Evolutionary conservation across 1,140 invertebrate genomes (phyloP).

Genomic region (Drosophila pectinifera): DNA sequence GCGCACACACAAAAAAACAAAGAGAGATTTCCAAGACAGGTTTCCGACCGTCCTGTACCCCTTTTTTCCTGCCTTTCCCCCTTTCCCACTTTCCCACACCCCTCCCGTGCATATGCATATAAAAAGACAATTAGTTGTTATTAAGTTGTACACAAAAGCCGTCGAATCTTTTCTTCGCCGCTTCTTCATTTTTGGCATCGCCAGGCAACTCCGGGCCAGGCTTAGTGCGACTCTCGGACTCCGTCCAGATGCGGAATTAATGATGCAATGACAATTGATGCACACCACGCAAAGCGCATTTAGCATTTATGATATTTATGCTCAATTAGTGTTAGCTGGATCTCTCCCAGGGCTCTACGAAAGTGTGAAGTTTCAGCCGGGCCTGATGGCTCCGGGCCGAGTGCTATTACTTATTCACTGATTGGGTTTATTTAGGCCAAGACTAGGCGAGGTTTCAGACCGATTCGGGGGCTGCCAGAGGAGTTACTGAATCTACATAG

Average conservation of each 20-base stretch:
- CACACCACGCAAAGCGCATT: slow-evolving; percentile 51
- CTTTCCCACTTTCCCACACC: slow-evolving; percentile 11
- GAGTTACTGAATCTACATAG: slow-evolving; percentile 14
- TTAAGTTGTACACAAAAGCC: slow-evolving; percentile 79
- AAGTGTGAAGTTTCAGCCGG: slow-evolving; percentile 28
- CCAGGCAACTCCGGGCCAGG: background rate
- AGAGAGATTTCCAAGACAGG: slow-evolving; percentile 73
- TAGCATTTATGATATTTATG: slow-evolving; percentile 53
- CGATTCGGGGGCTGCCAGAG: background rate
- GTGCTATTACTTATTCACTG: background rate
- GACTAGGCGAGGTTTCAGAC: background rate
- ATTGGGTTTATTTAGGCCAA: background rate
- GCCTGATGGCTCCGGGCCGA: slow-evolving; percentile 9
- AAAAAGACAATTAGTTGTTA: slow-evolving; percentile 84
- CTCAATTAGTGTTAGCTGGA: slow-evolving; percentile 35
- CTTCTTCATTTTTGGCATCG: slow-evolving; percentile 46
- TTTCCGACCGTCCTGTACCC: slow-evolving; percentile 41
- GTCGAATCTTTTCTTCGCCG: slow-evolving; percentile 55
- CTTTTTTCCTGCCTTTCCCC: background rate
- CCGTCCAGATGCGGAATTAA: slow-evolving; percentile 71
- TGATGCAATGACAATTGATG: slow-evolving; percentile 63
- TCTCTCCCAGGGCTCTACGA: background rate
- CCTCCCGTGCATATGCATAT: slow-evolving; percentile 50
- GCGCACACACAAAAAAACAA: slow-evolving; percentile 14
- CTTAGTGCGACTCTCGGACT: slow-evolving; percentile 29